Evolutionary conservation across 2,113 vertebrate species (phyloP), one percentile per base, ranked within the genome.

Genomic region (Hemibagrus wyckioides): DNA sequence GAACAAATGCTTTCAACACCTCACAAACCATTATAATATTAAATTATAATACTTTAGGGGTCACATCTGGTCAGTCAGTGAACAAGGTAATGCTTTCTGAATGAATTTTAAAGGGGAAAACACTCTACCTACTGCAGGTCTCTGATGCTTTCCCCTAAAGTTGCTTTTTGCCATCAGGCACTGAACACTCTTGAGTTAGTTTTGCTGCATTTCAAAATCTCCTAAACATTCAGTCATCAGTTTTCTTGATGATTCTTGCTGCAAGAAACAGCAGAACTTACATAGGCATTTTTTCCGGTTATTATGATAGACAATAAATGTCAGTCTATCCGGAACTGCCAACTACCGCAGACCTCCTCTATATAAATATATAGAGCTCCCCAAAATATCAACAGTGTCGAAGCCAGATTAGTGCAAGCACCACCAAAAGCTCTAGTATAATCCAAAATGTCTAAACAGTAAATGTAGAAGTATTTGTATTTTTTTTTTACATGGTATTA

Each of bases 1-100:
- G 39, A 57, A 56, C 81, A 67, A 80, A 84, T 69, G 85, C 85
- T 86, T 86, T 86, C 13, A 85, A 82, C 77, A 39, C 59, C n/a
- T 30, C 73, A 73, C 39, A 33, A 44, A 75, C 17, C 69, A 82
- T 85, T 84, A 82, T 21, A 2, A 77, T 77, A 69, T 87, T 59
- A 25, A 81, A 71, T 61, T 56, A 23, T n/a, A n/a, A n/a, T n/a
- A 80, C 56, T 80, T 48, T 25, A 80, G 76, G 19, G 39, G 48
- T 69, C 59, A 54, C 63, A 80, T 67, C 67, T 57, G 41, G 17
- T 82, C 59, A 85, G 50, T 69, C 39, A 57, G 48, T 87, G 44
- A 41, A 71, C 75, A 87, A 33, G 75, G 21, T n/a, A 82, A 61
- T 19, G 56, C n/a, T 59, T 84, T 84, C 41, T 65, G 54, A 7